Conservation (phyloP, 2,113 vertebrate genomes). For the Tragelaphus buxtoni region DNA sequence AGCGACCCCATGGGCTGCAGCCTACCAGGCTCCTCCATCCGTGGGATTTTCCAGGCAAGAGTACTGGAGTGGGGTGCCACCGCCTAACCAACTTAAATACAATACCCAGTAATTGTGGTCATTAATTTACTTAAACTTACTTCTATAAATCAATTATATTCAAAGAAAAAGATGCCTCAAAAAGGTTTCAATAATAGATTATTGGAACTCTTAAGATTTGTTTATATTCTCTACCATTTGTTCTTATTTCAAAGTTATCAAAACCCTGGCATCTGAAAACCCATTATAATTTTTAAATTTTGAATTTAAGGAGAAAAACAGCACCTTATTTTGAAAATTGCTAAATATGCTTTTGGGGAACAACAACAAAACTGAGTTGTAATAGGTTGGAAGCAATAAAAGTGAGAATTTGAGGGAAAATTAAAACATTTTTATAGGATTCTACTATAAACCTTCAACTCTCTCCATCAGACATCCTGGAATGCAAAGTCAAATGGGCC, state of each 20-base stretch:
- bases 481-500: background rate
- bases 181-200: background rate
- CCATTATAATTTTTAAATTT: background rate
- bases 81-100: background rate
- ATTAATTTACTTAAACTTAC: background rate
- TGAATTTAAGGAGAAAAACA: background rate
- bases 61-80: too few relatives aligned
- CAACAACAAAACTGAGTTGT: background rate
- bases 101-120: background rate
- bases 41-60: too few relatives aligned
- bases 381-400: background rate
- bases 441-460: background rate
- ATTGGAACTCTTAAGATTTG: background rate
- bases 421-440: background rate
- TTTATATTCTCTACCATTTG: background rate
- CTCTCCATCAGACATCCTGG: background rate
- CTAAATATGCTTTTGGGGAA: background rate
- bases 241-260: background rate
- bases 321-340: conserved; percentile 26
- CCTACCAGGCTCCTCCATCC: too few relatives aligned
- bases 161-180: background rate
- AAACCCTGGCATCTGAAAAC: conserved; percentile 10
- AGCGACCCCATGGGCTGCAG: too few relatives aligned
- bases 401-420: conserved; percentile 7
- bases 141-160: conserved; percentile 23